Percentiles rank a stretch among this genome's conserved stretches.
These are phyloP conservation scores for Corythoichthys intestinalis DNA, from an alignment of 2,113 vertebrate species.

Conservation along the genomic window DNA sequence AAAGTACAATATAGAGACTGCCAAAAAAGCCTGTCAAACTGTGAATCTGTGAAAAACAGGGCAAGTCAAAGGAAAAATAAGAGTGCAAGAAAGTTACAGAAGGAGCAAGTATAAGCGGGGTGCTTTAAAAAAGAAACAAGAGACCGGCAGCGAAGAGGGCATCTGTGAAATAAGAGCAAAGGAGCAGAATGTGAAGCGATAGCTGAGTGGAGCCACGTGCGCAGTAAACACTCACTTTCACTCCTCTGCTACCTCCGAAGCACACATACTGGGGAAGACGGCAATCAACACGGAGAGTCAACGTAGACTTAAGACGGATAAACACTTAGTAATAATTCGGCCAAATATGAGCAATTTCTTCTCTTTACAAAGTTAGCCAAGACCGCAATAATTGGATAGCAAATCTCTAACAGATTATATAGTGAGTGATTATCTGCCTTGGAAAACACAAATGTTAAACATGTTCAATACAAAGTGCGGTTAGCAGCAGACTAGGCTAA, in stretches of 20 bases:
- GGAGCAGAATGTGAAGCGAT: slow-evolving; percentile 49
- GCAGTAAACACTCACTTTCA: slow-evolving; percentile 47
- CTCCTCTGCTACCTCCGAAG: slow-evolving; percentile 30
- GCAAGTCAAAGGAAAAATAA: background rate
- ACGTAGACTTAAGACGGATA: background rate
- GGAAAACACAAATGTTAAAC: background rate
- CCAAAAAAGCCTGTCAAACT: slow-evolving; percentile 6
- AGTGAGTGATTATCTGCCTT: background rate
- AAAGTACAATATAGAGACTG: slow-evolving; percentile 2
- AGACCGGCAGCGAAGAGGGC: slow-evolving; percentile 14
- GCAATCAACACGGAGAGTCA: background rate
- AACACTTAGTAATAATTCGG: background rate
- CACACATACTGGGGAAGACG: background rate
- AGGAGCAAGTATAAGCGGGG: background rate
- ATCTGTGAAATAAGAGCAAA: slow-evolving; percentile 38
- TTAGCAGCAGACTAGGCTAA: background rate
- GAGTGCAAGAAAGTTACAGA: background rate
- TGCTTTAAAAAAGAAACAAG: background rate
- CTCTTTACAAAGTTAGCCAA: background rate
- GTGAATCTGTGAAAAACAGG: background rate
- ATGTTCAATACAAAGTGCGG: background rate
- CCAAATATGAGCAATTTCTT: background rate
- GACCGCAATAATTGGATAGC: background rate
- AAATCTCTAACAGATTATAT: background rate
- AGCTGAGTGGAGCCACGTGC: slow-evolving; percentile 58